phyloP scores from a whole-genome alignment of 2,113 vertebrate species.

The Brienomyrus brachyistius region DNA sequence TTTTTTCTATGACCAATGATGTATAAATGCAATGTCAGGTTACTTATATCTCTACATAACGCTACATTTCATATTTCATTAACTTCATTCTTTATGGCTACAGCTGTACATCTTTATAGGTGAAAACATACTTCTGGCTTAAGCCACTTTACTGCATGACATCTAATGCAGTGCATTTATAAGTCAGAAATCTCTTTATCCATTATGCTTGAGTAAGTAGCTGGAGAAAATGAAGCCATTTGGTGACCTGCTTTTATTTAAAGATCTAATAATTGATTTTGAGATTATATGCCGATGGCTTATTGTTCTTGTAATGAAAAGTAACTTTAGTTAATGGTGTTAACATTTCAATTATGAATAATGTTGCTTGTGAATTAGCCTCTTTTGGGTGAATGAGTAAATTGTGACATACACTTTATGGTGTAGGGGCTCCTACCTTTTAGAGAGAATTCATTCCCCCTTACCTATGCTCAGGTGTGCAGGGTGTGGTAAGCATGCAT shows the following conservation, averaged over 20 bases:
- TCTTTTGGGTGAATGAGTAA: not conserved
- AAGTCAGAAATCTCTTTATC: not conserved
- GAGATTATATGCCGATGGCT: not conserved
- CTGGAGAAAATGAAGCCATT: not conserved
- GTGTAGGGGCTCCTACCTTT: no score
- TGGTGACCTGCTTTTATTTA: not conserved
- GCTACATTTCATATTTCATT: not conserved
- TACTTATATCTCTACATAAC: not conserved
- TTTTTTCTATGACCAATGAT: not conserved
- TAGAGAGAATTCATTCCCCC: no score
- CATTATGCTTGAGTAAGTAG: not conserved
- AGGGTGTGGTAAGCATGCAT: no score
- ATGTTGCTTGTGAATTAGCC: not conserved
- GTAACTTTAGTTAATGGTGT: not conserved
- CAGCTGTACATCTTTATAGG: not conserved
- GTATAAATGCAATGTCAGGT: not conserved
- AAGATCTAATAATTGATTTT: not conserved
- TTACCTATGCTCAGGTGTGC: no score
- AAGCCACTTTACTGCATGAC: not conserved
- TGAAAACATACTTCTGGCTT: not conserved
- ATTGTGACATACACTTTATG: not conserved
- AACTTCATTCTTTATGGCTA: constrained; percentile 2
- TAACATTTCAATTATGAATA: not conserved
- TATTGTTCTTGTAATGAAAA: not conserved
- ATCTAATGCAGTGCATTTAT: constrained; percentile 3